Percentiles rank a stretch among this genome's conserved stretches.
phyloP scores from a whole-genome alignment of 2,113 vertebrate species.

The Larimichthys crocea region DNA sequence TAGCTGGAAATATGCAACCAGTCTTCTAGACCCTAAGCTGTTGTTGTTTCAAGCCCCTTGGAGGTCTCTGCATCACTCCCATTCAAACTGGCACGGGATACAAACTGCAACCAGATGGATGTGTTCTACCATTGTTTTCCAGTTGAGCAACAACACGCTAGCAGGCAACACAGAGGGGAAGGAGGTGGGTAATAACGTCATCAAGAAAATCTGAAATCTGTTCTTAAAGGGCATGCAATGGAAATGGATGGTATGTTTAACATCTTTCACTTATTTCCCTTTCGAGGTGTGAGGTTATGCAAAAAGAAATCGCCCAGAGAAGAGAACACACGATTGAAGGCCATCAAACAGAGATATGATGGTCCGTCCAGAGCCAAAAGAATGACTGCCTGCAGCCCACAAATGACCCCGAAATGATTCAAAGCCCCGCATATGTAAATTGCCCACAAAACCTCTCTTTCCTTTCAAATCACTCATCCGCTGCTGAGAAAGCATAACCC shows the following conservation, averaged over 20 bases:
- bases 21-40: conserved; percentile 60
- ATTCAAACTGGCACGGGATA: conserved; percentile 61
- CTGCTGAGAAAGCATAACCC: conserved; percentile 78
- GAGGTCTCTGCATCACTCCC: conserved; percentile 66
- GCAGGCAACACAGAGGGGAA: conserved; percentile 26
- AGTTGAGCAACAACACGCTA: conserved; percentile 58
- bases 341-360: conserved; percentile 43
- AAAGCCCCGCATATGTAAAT: conserved; percentile 69
- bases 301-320: neutral
- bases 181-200: conserved; percentile 29
- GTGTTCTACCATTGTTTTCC: conserved; percentile 71
- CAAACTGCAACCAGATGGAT: conserved; percentile 78
- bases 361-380: conserved; percentile 14
- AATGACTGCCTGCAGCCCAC: conserved; percentile 34
- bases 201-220: conserved; percentile 44
- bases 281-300: neutral
- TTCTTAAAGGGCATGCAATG: conserved; percentile 2
- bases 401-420: conserved; percentile 62
- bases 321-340: conserved; percentile 2
- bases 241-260: neutral
- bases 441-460: conserved; percentile 72
- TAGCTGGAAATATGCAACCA: conserved; percentile 70
- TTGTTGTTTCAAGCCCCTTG: conserved; percentile 71
- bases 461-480: conserved; percentile 74
- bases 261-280: neutral